These are phyloP conservation scores for Platorchestia sp. DNA, from an alignment of 1,140 invertebrate genomes.

Conservation along the genomic window DNA sequence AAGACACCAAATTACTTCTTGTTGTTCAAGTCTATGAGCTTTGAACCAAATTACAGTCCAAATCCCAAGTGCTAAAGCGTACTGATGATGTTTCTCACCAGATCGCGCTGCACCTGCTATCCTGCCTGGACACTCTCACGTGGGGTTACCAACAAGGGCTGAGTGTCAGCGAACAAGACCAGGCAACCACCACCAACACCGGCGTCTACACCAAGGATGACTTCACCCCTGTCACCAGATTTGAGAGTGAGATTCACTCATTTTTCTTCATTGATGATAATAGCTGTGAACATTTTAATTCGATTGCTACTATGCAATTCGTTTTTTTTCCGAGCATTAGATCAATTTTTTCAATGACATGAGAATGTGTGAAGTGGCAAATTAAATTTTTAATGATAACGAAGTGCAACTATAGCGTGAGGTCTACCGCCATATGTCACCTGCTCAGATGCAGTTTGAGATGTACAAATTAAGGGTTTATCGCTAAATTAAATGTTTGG, in stretches of 20 bases:
- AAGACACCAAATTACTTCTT: too few relatives aligned
- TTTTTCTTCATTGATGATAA: conserved; percentile 11
- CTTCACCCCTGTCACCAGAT: conserved; percentile 87
- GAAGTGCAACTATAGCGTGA: too few relatives aligned
- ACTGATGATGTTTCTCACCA: conserved; percentile 65
- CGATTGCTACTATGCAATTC: too few relatives aligned
- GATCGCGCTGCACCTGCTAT: conserved; percentile 88
- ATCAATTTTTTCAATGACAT: neutral
- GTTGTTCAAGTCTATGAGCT: too few relatives aligned
- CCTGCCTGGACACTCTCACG: conserved; percentile 90
- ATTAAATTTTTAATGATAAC: neutral
- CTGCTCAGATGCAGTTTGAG: too few relatives aligned
- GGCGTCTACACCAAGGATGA: conserved; percentile 78
- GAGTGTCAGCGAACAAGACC: conserved; percentile 69
- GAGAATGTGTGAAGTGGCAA: neutral
- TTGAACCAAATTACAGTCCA: too few relatives aligned
- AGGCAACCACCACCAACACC: conserved; percentile 57
- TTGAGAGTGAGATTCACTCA: conserved; percentile 83
- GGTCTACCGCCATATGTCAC: too few relatives aligned
- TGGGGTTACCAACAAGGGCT: conserved; percentile 73
- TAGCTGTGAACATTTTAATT: conserved; percentile 55
- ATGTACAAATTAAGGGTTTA: too few relatives aligned
- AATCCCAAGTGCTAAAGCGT: too few relatives aligned
- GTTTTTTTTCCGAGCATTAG: too few relatives aligned
- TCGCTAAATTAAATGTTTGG: too few relatives aligned